Evolutionary conservation across 1,140 invertebrate genomes (phyloP), one percentile per base, ranked within the genome.

Genomic region (Drosophila simulans): DNA sequence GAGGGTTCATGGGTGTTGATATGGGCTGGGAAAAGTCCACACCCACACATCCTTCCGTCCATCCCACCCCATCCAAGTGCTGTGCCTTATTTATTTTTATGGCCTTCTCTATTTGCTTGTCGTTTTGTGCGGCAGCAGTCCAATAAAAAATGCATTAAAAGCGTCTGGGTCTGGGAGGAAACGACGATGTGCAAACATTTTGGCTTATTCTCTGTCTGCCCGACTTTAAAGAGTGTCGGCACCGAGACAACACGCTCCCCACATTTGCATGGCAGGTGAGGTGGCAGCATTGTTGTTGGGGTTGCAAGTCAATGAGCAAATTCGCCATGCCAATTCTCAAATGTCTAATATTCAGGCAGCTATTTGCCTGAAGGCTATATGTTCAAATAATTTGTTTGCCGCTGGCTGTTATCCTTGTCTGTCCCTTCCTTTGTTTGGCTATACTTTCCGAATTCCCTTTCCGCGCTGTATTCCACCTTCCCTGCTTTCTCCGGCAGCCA

Each of bases 91-190:
- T 88, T 88, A 88, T 88, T 88, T 88, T 88, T 88, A 88, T 88
- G 84, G 81, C 71, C 84, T 84, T 88, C 72, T 88, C 80, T 88
- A 88, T 88, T 88, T 88, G 83, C 78, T 88, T 83, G 76, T 89
- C 76, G 71, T 69, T 85, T 80, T 85, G 80, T 86, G 77, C 52
- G 70, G 65, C 80, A 84, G 65, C 80, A 84, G 65, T 77, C 80
- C 68, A 84, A 88, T 88, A 88, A 88, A 88, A 88, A 88, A 88
- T 88, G 84, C 84, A 88, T 88, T 88, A 88, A 88, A 88, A 88
- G 81, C 84, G 84, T 88, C 84, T 88, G 84, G 79, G 73, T 64
- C 59, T 65, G 64, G 64, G 64, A 40, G 69, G 65, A 66, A 62
- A 62, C 59, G 72, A 57, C 64, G 65, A 55, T 46, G 40, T 73